Conservation (phyloP, 2,113 vertebrate species). For the Brienomyrus longianalis region DNA sequence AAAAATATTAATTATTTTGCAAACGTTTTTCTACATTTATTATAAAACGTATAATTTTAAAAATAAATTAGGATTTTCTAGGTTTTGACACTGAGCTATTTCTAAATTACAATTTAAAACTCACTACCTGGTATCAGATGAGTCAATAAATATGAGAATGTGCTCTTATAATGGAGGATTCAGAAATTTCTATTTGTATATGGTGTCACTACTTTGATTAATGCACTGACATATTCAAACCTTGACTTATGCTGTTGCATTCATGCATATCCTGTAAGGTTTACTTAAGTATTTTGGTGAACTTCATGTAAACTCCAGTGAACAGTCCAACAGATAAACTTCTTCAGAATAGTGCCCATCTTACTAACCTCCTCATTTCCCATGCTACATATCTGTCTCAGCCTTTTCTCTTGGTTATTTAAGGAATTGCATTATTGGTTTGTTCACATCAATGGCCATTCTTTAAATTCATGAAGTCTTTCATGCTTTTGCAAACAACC, state of each 20-base stretch:
- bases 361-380: neutral
- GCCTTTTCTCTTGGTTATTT: neutral
- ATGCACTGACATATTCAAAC: neutral
- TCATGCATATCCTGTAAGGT: neutral
- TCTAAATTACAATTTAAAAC: neutral
- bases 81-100: neutral
- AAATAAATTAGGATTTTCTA: neutral
- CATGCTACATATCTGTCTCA: neutral
- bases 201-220: neutral
- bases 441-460: neutral
- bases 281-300: neutral
- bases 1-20: neutral
- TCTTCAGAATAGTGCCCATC: neutral
- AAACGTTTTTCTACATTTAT: neutral
- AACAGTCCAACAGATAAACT: neutral
- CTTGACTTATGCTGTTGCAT: neutral
- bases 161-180: neutral
- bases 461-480: neutral
- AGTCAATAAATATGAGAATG: neutral
- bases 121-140: neutral
- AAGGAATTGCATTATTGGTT: neutral
- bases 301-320: neutral
- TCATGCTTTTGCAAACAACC: neutral
- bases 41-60: neutral
- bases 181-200: neutral